Evolutionary conservation across 2,888 invertebrate genomes (phyloP).

Genomic region (Thymelicus lineola): DNA sequence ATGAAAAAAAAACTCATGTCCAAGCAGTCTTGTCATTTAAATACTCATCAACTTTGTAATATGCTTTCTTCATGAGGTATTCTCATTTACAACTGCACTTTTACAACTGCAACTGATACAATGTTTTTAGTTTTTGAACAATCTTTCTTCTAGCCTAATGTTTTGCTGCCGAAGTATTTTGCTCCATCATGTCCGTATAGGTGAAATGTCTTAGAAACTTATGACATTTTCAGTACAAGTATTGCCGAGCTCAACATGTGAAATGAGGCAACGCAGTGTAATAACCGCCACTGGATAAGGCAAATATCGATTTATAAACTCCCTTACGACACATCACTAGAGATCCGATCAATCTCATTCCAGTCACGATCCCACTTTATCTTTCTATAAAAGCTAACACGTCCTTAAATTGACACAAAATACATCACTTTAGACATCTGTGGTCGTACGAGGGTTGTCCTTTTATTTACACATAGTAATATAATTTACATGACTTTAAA

Average conservation of each 20-base stretch:
- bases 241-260: not conserved
- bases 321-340: constrained; percentile 43
- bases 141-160: too few species aligned
- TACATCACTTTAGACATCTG: constrained; percentile 38
- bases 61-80: too few species aligned
- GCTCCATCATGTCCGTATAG: too few species aligned
- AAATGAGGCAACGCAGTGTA: constrained; percentile 29
- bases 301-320: constrained; percentile 48
- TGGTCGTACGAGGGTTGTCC: constrained; percentile 31
- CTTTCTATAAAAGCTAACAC: constrained; percentile 47
- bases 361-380: constrained; percentile 49
- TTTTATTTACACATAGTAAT: too few species aligned
- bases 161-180: too few species aligned
- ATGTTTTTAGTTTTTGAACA: too few species aligned
- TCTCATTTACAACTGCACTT: too few species aligned
- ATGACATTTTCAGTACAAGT: not conserved
- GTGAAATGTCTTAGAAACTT: not conserved
- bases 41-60: too few species aligned
- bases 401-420: constrained; percentile 46
- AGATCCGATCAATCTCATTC: constrained; percentile 49
- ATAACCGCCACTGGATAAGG: constrained; percentile 46
- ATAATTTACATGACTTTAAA: too few species aligned
- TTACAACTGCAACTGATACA: not conserved
- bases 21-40: too few species aligned
- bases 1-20: too few species aligned